phyloP scores from a whole-genome alignment of 2,113 vertebrate species.

The Catharus fuscescens region DNA sequence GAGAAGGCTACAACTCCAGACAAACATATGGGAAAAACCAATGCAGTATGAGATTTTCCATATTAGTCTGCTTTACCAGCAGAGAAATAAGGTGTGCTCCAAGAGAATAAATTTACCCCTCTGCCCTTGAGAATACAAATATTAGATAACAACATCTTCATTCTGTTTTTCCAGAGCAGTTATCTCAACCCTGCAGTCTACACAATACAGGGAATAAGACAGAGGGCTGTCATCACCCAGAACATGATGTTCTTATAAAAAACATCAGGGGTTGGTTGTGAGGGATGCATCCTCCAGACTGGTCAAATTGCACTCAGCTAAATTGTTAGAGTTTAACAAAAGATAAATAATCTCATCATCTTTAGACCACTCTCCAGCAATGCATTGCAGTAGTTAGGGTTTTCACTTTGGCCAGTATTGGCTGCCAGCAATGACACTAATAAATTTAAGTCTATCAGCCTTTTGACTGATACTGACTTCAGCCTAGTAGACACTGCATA shows the following conservation, averaged over 20 bases:
- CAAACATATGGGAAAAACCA: background rate
- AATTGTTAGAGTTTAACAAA: background rate
- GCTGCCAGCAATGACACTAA: background rate
- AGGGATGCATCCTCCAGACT: background rate
- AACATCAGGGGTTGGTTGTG: background rate
- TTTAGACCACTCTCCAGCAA: background rate
- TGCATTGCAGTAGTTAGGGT: background rate
- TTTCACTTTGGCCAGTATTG: background rate
- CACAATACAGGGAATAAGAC: background rate
- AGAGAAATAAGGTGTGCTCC: background rate
- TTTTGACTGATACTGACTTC: background rate
- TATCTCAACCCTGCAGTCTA: background rate
- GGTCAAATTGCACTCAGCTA: background rate
- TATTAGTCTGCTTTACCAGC: background rate
- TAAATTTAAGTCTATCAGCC: background rate
- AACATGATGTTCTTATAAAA: background rate
- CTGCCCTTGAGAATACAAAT: background rate
- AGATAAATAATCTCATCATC: background rate
- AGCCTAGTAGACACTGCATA: background rate
- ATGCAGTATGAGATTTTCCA: background rate
- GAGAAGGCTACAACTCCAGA: background rate
- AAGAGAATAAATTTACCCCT: background rate
- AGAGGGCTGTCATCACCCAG: background rate
- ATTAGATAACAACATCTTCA: background rate
- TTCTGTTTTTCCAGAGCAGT: background rate